phyloP scores from a whole-genome alignment of 2,797 vertebrate species.

The Gobio occitaniae region DNA sequence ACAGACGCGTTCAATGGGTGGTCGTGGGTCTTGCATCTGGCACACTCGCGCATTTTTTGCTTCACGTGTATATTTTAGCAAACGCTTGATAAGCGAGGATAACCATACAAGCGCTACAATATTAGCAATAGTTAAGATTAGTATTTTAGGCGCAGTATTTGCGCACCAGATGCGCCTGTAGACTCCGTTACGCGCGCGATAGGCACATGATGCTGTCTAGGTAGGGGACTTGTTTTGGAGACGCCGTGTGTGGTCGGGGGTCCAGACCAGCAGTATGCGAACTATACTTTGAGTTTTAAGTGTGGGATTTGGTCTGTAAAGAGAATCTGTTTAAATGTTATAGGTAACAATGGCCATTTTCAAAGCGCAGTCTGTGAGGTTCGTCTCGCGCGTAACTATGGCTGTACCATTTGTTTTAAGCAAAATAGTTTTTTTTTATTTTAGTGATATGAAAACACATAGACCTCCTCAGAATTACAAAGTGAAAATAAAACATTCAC shows the following conservation, averaged over 20 bases:
- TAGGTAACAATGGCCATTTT: neutral
- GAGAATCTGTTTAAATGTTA: neutral
- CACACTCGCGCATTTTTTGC: neutral
- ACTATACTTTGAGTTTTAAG: neutral
- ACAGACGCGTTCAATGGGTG: slow-evolving; percentile 1
- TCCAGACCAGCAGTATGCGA: neutral
- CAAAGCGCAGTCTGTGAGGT: no score
- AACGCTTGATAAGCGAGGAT: neutral
- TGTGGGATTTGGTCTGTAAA: neutral
- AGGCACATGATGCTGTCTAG: neutral
- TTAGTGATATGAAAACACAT: neutral
- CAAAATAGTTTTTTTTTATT: neutral
- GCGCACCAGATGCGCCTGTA: neutral
- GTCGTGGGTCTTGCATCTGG: neutral
- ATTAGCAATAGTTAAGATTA: neutral
- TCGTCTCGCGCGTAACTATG: neutral
- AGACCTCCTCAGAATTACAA: neutral
- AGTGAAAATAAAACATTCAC: neutral
- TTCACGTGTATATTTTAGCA: neutral
- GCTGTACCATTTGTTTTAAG: neutral
- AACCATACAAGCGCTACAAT: neutral
- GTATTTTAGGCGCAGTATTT: no score
- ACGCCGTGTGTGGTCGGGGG: slow-evolving; percentile 18
- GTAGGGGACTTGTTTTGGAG: neutral
- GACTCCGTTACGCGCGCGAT: neutral